Base-by-base conservation (phyloP, 37 sponge, comb jelly and placozoan genomes). In the Geodia barretti region DNA sequence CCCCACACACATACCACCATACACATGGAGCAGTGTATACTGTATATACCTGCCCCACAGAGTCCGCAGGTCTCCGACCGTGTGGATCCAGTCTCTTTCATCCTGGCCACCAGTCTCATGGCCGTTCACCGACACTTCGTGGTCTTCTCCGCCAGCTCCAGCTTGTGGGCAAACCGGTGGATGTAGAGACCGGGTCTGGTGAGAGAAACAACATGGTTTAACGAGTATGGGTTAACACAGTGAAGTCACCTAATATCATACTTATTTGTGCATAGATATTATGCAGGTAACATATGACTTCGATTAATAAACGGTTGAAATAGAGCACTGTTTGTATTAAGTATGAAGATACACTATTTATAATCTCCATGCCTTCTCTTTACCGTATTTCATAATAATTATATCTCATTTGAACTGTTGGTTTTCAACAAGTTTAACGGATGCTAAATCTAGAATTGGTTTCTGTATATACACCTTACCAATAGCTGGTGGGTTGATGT, bases 41-140 rank as follows among this genome's bases (percentile, higher is more conserved):
- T 47, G 7, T 21, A 2, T 90, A 65, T 33, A 95, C 95, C 95
- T 75, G 99, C 99, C 74, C 99, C 99, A 91, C 97, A 99, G 43
- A 99, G 92, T 0, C 97, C 97, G 95, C 78, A 11, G 99, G 99
- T 42, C 97, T 83, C 60, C 99, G 63, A n/a, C 99, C 99, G 77
- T 87, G 88, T 88, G 83, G 72, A 99, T 95, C 99, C 99, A 99
- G 73, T 99, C 99, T 32, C 99, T 74, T 99, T 99, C 99, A 99
- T 99, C 39, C 99, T 83, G 34, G 93, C 84, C 1, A 99, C 99
- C 28, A 99, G 84, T 60, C 98, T 41, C 81, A 97, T 70, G 23
- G 98, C 98, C 39, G 95, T 95, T 86, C 83, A 86, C 9, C 92
- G 87, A 8, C 93, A 95, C 32, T 92, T 90, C 64, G 97, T 91